These are phyloP conservation scores for Papilio xuthus DNA, from an alignment of 1,140 invertebrate species.

Conservation along the genomic window DNA sequence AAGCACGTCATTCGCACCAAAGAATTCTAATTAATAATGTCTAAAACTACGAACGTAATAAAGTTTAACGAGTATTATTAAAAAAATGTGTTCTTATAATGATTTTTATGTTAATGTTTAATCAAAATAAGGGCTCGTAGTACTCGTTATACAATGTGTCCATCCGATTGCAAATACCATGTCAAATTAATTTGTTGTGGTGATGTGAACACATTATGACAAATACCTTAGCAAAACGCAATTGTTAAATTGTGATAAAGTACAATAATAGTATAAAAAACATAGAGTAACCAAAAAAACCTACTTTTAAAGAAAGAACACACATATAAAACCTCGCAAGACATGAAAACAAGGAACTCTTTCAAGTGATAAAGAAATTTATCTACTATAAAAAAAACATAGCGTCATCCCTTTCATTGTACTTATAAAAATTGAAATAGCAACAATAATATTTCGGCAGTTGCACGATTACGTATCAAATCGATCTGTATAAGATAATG, in stretches of 20 bases:
- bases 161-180: not conserved
- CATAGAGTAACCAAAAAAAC: not conserved
- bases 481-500: not conserved
- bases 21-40: too few relatives aligned
- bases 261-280: not conserved
- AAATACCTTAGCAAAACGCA: not conserved
- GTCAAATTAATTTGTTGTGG: not conserved
- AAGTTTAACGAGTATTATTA: too few relatives aligned
- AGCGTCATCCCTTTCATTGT: too few relatives aligned
- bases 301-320: not conserved
- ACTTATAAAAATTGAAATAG: not conserved
- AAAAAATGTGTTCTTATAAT: too few relatives aligned
- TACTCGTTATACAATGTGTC: not conserved
- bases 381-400: not conserved
- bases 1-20: too few relatives aligned
- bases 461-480: not conserved
- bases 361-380: conserved; percentile 4
- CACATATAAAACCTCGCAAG: not conserved
- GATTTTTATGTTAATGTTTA: too few relatives aligned
- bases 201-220: not conserved
- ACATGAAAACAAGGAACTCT: not conserved
- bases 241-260: not conserved
- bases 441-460: not conserved
- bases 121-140: not conserved
- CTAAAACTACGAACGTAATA: too few relatives aligned